Conservation (phyloP, 2,113 vertebrate genomes). For the Embiotoca jacksoni region DNA sequence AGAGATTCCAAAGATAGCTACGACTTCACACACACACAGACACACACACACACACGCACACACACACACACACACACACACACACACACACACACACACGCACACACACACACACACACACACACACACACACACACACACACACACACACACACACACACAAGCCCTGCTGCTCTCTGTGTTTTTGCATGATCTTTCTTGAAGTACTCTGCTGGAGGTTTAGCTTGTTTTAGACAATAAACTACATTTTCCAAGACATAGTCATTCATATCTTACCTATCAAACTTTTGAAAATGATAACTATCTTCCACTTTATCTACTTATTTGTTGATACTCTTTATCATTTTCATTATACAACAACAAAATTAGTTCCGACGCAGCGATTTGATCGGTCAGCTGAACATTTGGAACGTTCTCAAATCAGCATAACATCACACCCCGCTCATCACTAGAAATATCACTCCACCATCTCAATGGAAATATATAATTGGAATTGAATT, state of each 20-base stretch:
- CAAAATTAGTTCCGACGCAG: too few species aligned
- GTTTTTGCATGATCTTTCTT: neutral
- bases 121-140: slow-evolving; percentile 16
- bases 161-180: slow-evolving; percentile 21
- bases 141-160: slow-evolving; percentile 16
- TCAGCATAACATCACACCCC: too few species aligned
- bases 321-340: too few species aligned
- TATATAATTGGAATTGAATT: too few species aligned
- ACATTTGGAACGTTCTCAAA: too few species aligned
- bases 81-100: slow-evolving; percentile 10
- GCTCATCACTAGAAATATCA: too few species aligned
- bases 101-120: slow-evolving; percentile 16
- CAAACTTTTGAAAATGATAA: neutral
- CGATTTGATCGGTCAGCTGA: too few species aligned
- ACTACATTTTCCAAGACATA: neutral
- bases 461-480: too few species aligned
- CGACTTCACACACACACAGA: slow-evolving; percentile 33
- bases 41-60: slow-evolving; percentile 10
- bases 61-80: slow-evolving; percentile 16
- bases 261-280: too few species aligned
- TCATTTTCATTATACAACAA: too few species aligned
- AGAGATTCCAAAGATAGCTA: slow-evolving; percentile 66
- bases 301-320: neutral
- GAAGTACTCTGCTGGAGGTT: neutral
- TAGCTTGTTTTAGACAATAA: neutral